Evolutionary conservation across 2,797 vertebrate genomes (phyloP), one percentile per base, ranked within the genome.

Genomic region (Molossus alvarezi): DNA sequence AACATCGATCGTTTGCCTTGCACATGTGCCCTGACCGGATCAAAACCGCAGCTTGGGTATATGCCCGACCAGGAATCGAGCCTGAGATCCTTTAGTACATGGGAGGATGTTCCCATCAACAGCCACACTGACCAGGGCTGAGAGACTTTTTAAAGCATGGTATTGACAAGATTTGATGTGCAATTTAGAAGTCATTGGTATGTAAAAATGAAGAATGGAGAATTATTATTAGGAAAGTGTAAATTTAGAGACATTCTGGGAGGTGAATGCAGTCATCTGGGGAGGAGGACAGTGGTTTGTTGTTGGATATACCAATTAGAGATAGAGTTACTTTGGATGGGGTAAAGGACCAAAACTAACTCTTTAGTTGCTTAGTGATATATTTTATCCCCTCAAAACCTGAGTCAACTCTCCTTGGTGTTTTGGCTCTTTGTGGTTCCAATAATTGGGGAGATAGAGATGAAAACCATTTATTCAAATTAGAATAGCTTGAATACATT

Each of bases 391-490:
- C 73, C 9, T 76, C 25, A 69, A n/a, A 72, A 84, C 62, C 8
- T 58, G 17, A 64, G 45, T 72, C 14, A 88, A 8, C 4, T 75
- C 4, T 75, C 41, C 57, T 58, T 10, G 18, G 45, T 29, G 48
- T 29, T 79, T 48, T 84, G 76, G 53, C 29, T 88, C 53, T 87
- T 86, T 84, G 48, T 81, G 53, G 51, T 86, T 94, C 57, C 93
- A 27, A 37, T 92, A 58, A 85, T 51, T 76, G 83, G 62, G 58
- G 48, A 94, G 73, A 67, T 29, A 58, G 20, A 96, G 89, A 45
- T 71, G 41, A 88, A 82, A 94, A 72, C 3, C n/a, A 82, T 77
- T 77, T 58, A 58, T 80, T 72, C 62, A 84, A 65, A 75, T 90
- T 55, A 55, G 69, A 85, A 82, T 45, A 57, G 69, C 20, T 41